A percentile compares a stretch with the other conserved stretches of the same genome.
Evolutionary conservation across 2,888 invertebrate species (phyloP).

Genomic region (Lamellibrachia satsuma): DNA sequence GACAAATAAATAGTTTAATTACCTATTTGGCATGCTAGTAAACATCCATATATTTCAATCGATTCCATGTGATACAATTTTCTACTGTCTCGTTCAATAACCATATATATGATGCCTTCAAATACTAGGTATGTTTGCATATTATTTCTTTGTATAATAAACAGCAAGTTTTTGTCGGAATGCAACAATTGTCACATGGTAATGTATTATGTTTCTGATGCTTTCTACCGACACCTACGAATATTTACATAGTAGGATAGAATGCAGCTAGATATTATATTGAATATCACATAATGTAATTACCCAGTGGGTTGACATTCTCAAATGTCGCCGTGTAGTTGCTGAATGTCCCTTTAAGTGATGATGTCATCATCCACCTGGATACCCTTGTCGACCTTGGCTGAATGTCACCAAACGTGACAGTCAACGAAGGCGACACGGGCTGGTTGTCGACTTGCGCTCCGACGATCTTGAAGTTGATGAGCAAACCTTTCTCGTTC

Average conservation of each 20-base stretch:
- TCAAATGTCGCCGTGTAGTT: constrained; percentile 50
- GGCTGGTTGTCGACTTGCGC: constrained; percentile 40
- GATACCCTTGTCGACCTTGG: constrained; percentile 44
- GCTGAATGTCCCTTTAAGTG: constrained; percentile 46
- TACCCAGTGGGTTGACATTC: constrained; percentile 49
- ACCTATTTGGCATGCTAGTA: not conserved
- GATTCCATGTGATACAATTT: not conserved
- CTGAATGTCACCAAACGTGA: constrained; percentile 48
- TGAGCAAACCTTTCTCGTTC: constrained; percentile 48
- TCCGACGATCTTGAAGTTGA: constrained; percentile 47
- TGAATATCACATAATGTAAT: not conserved
- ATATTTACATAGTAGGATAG: too few species aligned
- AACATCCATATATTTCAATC: not conserved
- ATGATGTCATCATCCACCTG: constrained; percentile 46
- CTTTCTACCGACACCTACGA: too few species aligned
- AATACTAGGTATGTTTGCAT: too few species aligned
- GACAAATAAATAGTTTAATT: not conserved
- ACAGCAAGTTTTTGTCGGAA: too few species aligned
- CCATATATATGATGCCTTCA: too few species aligned
- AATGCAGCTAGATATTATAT: not conserved
- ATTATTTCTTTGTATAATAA: too few species aligned
- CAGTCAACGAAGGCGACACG: constrained; percentile 43
- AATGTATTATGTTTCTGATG: too few species aligned
- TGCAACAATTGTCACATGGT: too few species aligned
- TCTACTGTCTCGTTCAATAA: not conserved